Percentiles rank a stretch among this genome's conserved stretches.
These are phyloP conservation scores for Troglohyphantes excavatus DNA, from an alignment of 2,888 invertebrate genomes.

Conservation along the genomic window DNA sequence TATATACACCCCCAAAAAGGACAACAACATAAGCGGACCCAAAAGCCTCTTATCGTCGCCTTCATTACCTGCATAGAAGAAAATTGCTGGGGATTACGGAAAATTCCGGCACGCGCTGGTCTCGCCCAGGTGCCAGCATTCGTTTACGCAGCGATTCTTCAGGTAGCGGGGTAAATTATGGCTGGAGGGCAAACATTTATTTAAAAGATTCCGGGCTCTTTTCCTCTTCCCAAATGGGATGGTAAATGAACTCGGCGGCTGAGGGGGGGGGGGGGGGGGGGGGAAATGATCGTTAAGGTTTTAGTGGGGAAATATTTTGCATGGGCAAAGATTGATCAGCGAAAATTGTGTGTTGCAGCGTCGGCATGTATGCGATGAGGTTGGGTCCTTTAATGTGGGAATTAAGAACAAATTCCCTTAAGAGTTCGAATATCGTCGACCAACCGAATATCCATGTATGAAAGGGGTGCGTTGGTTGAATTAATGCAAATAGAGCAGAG, in stretches of 20 bases:
- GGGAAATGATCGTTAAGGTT: slow-evolving; percentile 36
- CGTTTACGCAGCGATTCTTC: slow-evolving; percentile 21
- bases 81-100: slow-evolving; percentile 46
- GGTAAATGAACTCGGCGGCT: slow-evolving; percentile 4
- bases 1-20: too few species aligned
- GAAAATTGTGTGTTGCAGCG: too few species aligned
- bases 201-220: slow-evolving; percentile 11
- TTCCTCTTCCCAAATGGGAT: not conserved
- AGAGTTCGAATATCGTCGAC: too few species aligned
- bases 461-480: too few species aligned
- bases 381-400: too few species aligned
- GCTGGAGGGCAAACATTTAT: slow-evolving; percentile 41
- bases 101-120: not conserved
- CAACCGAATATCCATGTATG: too few species aligned
- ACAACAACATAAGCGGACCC: not conserved
- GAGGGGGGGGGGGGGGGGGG: too few species aligned
- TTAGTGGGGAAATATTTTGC: not conserved
- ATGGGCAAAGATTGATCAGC: too few species aligned
- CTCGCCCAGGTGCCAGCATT: slow-evolving; percentile 35
- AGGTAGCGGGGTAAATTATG: slow-evolving; percentile 25
- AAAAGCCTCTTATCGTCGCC: slow-evolving; percentile 3
- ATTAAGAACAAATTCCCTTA: too few species aligned
- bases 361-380: too few species aligned
- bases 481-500: too few species aligned
- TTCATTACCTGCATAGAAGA: slow-evolving; percentile 33